Conservation (phyloP, 2,113 vertebrate species). For the Lasiurus borealis region DNA sequence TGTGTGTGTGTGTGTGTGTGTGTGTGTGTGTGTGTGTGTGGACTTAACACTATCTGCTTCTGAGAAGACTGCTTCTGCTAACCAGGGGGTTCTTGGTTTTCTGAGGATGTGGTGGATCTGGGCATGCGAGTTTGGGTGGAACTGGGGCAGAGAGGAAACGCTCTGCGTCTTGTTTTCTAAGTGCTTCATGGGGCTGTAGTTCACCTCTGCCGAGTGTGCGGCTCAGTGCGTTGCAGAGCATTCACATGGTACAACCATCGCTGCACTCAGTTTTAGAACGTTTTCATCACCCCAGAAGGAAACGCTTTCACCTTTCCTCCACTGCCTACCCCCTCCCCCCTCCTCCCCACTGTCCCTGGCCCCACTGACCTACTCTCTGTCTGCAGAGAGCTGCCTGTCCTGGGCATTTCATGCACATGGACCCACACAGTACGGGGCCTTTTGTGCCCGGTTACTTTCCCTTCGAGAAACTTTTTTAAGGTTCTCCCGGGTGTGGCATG, state of each 20-base stretch:
- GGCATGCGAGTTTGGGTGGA: not conserved
- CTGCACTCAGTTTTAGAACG: not conserved
- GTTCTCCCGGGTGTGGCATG: no score
- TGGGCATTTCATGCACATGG: not conserved
- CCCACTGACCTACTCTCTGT: not conserved
- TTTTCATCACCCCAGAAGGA: not conserved
- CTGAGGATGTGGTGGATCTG: not conserved
- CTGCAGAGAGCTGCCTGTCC: not conserved
- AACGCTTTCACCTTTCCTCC: not conserved
- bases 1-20: not conserved
- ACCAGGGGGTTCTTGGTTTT: not conserved
- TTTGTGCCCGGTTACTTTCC: not conserved
- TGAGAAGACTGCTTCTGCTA: not conserved
- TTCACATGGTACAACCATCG: fast-evolving
- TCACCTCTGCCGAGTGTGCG: not conserved
- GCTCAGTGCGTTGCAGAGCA: not conserved
- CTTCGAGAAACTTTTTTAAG: not conserved
- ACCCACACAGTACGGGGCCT: fast-evolving
- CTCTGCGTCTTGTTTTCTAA: not conserved
- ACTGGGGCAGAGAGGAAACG: not conserved
- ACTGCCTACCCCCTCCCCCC: not conserved
- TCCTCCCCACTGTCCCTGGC: no score
- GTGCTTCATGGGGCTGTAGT: not conserved
- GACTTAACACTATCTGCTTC: not conserved
- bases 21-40: no score